These are phyloP conservation scores for Mionectes olivaceus DNA, from an alignment of 2,797 vertebrate genomes.

Conservation along the genomic window DNA sequence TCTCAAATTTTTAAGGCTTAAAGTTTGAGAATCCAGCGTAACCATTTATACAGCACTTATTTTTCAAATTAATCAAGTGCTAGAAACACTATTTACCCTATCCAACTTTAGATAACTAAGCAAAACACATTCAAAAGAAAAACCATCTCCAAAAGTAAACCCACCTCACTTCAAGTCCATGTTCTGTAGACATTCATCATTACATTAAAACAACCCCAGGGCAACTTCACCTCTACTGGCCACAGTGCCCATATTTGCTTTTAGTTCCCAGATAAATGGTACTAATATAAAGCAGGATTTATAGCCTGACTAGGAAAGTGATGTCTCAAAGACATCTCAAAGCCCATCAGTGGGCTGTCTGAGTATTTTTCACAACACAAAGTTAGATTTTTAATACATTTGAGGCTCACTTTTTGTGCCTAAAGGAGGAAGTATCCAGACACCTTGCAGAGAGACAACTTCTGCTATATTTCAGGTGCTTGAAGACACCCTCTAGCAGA, in stretches of 20 bases:
- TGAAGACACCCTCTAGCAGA: not conserved
- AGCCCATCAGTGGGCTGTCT: not conserved
- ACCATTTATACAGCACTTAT: not conserved
- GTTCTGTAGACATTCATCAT: not conserved
- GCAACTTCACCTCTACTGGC: not conserved
- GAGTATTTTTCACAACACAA: not conserved
- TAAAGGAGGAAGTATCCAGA: not conserved
- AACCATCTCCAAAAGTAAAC: not conserved
- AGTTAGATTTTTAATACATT: not conserved
- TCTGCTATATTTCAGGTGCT: not conserved
- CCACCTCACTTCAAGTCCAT: rapidly evolving
- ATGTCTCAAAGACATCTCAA: not conserved
- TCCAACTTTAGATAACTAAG: not conserved
- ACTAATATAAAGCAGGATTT: not conserved
- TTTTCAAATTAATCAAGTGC: not conserved
- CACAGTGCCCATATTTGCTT: not conserved
- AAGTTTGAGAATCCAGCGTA: not conserved
- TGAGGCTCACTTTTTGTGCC: not conserved
- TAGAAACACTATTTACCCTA: not conserved
- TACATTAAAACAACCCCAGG: not conserved
- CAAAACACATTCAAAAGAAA: not conserved
- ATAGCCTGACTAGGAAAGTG: not conserved
- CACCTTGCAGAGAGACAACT: not conserved
- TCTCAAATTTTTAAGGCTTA: not conserved
- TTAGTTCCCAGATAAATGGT: not conserved